Evolutionary conservation across 2,797 vertebrate genomes (phyloP), one percentile per base, ranked within the genome.

Genomic region (Erpetoichthys calabaricus): DNA sequence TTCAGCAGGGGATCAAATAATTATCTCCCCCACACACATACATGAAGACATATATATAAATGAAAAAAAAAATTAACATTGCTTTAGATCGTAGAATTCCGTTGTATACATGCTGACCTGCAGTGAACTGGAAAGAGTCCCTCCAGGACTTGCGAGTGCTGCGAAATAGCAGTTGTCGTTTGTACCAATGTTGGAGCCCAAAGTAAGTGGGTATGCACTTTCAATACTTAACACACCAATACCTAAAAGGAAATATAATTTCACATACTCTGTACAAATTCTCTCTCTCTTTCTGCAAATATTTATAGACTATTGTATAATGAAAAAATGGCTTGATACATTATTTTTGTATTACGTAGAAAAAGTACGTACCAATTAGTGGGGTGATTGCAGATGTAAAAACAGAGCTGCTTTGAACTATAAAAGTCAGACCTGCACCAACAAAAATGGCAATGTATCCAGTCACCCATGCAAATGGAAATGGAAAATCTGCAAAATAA

Each of bases 361-460:
- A 5, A 44, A 57, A 44, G 47, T 52, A 70, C 84, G 80, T 72
- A 88, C 86, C 84, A 1, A 87, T 80, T 56, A 88, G 80, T 0
- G 85, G 86, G 9, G 85, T 88, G 54, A 88, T 69, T 45, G 85
- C 80, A 0, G 85, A 88, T 0, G 86, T 86, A 71, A 88, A 88
- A 56, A 87, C 83, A 1, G 86, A 88, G 57, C 86, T 88, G 51
- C 86, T 88, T 66, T 87, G 86, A 4, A 88, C 81, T 0, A 86
- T 62, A 0, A 88, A 86, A 57, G 86, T 87, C 84, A 87, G 82
- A 9, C 79, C 82, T 3, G 86, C 84, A 41, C 86, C 86, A 3
- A 81, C 79, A 0, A 84, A 55, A 71, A 87, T 82, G 46, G 86
- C 85, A 65, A 88, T 51, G 65, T 87, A 88, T 42, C 86, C 86